Base-by-base conservation (phyloP, 2,797 vertebrate species). In the Bovichtus diacanthus region DNA sequence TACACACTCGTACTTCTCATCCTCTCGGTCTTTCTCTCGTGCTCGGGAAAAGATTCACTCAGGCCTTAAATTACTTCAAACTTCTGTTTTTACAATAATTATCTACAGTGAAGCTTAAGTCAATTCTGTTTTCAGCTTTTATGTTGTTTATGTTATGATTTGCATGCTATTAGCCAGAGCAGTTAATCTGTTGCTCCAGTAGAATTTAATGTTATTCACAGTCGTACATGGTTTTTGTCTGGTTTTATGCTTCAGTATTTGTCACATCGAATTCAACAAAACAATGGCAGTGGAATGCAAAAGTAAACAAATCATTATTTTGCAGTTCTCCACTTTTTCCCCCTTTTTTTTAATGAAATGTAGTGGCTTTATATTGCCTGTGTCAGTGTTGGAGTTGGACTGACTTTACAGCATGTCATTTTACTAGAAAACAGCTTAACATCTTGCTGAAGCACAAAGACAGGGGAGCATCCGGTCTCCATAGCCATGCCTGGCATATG, bases 401-500 rank as follows among this genome's bases (percentile, higher is more conserved):
- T 58, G 51, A 78, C 46, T 55, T 62, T 38, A 34, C 38, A 34
- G 29, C n/a, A 41, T 61, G 54, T 81, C 77, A 56, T 60, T 31
- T 49, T 34, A 63, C 69, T 87, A 81, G 89, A 81, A 78, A 90
- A 80, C 70, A 84, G 82, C 80, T 78, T 59, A 85, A 83, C 87
- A 84, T 84, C 65, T 85, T 46, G 47, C 62, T 67, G 60, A 65
- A 86, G 72, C 67, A 61, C 73, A 66, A 43, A 71, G 71, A 85
- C 73, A 79, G 55, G 46, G 79, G 62, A 84, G 71, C 80, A 86
- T 93, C 88, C 77, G 86, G 84, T 70, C 75, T 83, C 83, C 5
- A 15, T 50, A 70, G 85, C 81, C 69, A 47, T 76, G 80, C 83
- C 80, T 90, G 90, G 83, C 80, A 76, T 86, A 50, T 78, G 74